Base-by-base conservation (phyloP, 2,797 vertebrate species). In the Gallinago stenura region DNA sequence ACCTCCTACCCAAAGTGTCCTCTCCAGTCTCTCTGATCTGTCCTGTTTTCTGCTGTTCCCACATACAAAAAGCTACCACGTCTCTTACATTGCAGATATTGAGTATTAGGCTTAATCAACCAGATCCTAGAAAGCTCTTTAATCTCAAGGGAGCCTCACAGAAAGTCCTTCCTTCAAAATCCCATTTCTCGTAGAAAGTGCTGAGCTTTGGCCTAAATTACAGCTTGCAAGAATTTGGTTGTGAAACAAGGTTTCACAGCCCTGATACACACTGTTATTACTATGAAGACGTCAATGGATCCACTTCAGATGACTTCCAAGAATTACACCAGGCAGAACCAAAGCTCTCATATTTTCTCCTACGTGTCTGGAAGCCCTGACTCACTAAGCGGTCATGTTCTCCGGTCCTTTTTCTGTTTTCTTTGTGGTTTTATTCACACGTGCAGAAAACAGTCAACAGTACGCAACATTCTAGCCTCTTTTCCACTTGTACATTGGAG, bases 401-500 rank as follows among this genome's bases (percentile, higher is more conserved):
- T 73, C 87, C 48, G 26, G 58, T 82, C 37, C 33, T 92, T 91
- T 50, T 56, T 88, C 17, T 81, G 53, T 83, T 96, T 92, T 75
- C 10, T 16, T 30, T 76, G 51, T 70, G 48, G 22, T 90, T 95
- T 95, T 76, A 70, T 73, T 54, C 37, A 48, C 83, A 83, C 1
- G 0, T 83, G 62, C 51, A 73, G 73, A 92, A 94, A 95, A 76
- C 64, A 76, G 39, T 61, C 61, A 89, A 73, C 39, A 78, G 57
- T 28, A 76, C 0, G 8, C 73, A n/a, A 3, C 60, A 60, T 92
- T 94, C 60, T 73, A 84, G 48, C 33, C 48, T 90, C 77, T 73
- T 92, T 81, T 89, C 31, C 79, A 10, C 73, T 94, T 93, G 53
- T 89, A 71, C 48, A 35, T 54, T 45, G 87, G n/a, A 94, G 78